Percentiles rank a stretch among this genome's conserved stretches.
Conservation (phyloP, 2,888 invertebrate species). For the Podotricha telesiphe region DNA sequence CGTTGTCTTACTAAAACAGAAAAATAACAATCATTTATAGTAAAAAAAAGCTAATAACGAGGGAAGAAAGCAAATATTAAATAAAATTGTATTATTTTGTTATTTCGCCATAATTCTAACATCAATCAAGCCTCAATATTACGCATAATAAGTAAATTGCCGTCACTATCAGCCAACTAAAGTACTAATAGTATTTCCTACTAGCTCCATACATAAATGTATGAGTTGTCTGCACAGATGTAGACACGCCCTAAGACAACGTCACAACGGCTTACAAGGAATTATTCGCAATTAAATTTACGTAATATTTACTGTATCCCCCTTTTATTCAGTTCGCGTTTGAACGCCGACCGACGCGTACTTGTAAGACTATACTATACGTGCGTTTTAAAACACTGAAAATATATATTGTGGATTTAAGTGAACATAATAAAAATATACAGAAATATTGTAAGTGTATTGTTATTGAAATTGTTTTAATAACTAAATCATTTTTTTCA, state of each 20-base stretch:
- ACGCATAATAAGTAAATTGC: neutral
- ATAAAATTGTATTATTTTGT: neutral
- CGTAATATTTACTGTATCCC: constrained; percentile 66
- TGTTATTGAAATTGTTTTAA: neutral
- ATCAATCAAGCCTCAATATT: neutral
- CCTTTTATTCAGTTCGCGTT: constrained; percentile 61
- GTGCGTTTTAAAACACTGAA: neutral
- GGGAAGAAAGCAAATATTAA: too few species aligned
- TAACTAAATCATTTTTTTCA: neutral
- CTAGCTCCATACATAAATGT: neutral
- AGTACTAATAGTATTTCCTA: neutral
- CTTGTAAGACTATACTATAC: constrained; percentile 33
- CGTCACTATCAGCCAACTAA: neutral
- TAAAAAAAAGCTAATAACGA: too few species aligned
- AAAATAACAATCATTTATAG: too few species aligned
- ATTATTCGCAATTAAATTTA: constrained; percentile 74
- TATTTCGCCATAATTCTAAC: neutral
- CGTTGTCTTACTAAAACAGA: too few species aligned
- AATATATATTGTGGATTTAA: constrained; percentile 8
- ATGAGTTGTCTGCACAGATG: constrained; percentile 26
- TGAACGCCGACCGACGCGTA: constrained; percentile 50
- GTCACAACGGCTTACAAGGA: constrained; percentile 70
- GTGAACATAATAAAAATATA: constrained; percentile 28
- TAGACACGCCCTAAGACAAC: constrained; percentile 36
- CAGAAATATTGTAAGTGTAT: constrained; percentile 4